These are phyloP conservation scores for Hetaerina titia DNA, from an alignment of 2,888 invertebrate species.

Conservation along the genomic window DNA sequence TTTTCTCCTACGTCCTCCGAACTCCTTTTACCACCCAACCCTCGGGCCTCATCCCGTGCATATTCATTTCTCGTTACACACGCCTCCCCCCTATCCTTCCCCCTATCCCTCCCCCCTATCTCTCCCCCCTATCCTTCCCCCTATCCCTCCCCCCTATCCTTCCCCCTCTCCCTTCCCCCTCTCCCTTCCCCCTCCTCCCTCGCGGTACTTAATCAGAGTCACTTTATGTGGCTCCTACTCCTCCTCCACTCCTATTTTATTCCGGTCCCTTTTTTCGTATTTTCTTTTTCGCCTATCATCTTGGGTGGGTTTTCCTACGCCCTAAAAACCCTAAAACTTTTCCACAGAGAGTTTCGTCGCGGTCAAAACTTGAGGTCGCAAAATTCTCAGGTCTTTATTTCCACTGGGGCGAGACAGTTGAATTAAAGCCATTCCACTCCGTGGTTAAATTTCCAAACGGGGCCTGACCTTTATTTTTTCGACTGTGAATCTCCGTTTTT, in stretches of 20 bases:
- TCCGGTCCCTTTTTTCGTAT: neutral
- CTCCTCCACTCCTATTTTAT: neutral
- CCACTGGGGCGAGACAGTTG: neutral
- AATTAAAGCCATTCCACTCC: neutral
- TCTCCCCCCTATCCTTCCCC: neutral
- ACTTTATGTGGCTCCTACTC: neutral
- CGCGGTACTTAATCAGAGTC: conserved; percentile 1
- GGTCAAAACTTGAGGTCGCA: neutral
- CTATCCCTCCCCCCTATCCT: neutral
- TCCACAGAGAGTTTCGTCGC: neutral
- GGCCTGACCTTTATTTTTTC: neutral
- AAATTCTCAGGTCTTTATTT: neutral
- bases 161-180: neutral
- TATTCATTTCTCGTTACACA: neutral
- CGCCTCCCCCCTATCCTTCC: neutral
- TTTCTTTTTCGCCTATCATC: neutral
- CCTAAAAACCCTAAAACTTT: neutral
- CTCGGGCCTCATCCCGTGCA: neutral
- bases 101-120: neutral
- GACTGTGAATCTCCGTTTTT: neutral
- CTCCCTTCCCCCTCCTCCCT: neutral
- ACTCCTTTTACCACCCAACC: neutral
- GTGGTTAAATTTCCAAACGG: neutral
- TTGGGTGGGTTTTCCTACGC: neutral
- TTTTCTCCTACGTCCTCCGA: neutral